phyloP scores from a whole-genome alignment of 2,113 vertebrate genomes.

The Tympanuchus pallidicinctus region DNA sequence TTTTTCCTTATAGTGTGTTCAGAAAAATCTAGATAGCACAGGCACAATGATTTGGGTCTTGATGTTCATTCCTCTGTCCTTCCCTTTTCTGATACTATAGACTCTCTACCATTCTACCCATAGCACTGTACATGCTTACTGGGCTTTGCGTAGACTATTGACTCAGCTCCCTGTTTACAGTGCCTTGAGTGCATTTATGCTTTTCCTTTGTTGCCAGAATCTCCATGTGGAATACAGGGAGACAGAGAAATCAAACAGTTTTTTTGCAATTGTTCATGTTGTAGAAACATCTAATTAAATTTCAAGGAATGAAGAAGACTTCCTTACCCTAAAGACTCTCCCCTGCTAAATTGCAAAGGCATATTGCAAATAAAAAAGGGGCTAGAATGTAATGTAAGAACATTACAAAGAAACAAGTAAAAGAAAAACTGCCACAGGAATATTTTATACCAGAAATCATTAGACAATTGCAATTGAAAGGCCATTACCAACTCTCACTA shows the following conservation, averaged over 20 bases:
- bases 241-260: neutral
- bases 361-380: conserved; percentile 3
- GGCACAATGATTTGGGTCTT: neutral
- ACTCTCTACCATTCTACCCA: neutral
- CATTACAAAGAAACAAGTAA: conserved; percentile 12
- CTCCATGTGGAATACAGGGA: neutral
- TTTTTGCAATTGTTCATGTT: neutral
- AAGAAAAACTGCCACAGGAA: conserved; percentile 18
- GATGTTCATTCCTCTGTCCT: neutral
- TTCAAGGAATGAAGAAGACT: neutral
- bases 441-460: conserved; percentile 58
- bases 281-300: conserved; percentile 43
- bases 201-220: neutral
- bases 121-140: neutral
- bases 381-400: conserved; percentile 43
- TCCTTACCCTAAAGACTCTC: neutral
- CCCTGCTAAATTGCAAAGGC: conserved; percentile 2
- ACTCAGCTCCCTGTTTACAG: neutral
- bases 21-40: neutral
- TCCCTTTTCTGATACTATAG: neutral
- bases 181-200: accelerated
- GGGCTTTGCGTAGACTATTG: neutral
- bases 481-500: conserved; percentile 43
- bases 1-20: neutral
- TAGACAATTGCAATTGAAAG: conserved; percentile 56